Base-by-base conservation (phyloP, 2,888 invertebrate species). In the Bombylius major region DNA sequence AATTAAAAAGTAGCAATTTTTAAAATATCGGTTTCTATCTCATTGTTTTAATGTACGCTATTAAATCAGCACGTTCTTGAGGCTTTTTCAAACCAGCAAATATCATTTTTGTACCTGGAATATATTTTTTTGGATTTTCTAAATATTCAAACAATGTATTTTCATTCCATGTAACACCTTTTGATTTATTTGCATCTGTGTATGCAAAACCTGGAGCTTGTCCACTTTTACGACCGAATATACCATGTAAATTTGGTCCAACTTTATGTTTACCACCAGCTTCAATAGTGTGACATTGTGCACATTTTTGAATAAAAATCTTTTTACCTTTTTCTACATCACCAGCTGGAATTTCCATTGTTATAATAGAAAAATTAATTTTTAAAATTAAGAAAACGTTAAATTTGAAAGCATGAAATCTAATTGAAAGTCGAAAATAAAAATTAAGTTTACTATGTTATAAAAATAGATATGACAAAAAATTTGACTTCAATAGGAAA, bases 71-170 rank as follows among this genome's bases (percentile, higher is more conserved):
- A 59, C 98, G 84, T 62, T 99, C 98, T 56, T 88, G 82, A n/a
- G 87, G 82, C 75, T 97, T 98, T 78, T 98, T 98, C 65, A 97
- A 76, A 61, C 97, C 97, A 61, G 96, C 95, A 68, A 98, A 98
- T 69, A 99, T 88, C 98, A 99, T 98, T 75, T 99, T 98, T 58
- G 98, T 98, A 61, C 98, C 98, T 54, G 97, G 97, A 79, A 98
- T 98, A 78, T 89, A 99, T 76, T 98, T 98, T 80, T 98, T 99
- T 56, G 99, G 99, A 75, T 99, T 96, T 74, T 93, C 92, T 63
- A 99, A 80, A 77, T 99, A 99, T 65, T 86, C 87, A 69, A 92
- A 95, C 31, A 99, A 78, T 1, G 94, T 97, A 55, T 94, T 92
- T 51, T 87, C 86, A 65, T 77, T 82, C 99, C 99, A 99, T 62